A percentile compares a stretch with the other conserved stretches of the same genome.
Conservation (phyloP, 2,113 vertebrate species). For the Ameiurus melas region DNA sequence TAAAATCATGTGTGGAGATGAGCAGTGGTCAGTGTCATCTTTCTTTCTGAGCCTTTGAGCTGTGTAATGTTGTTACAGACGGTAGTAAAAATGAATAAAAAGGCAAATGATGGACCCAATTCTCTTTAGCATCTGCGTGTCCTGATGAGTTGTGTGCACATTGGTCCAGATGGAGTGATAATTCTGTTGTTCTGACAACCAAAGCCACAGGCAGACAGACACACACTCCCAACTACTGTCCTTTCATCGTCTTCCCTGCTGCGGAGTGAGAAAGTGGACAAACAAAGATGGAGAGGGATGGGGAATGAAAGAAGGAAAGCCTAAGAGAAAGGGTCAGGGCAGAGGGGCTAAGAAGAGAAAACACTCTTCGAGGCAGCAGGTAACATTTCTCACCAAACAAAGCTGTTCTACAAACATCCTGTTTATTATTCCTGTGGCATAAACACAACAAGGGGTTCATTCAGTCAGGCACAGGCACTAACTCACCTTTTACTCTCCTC, state of each 20-base stretch:
- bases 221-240: slow-evolving; percentile 3
- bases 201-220: slow-evolving; percentile 30
- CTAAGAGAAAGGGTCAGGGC: slow-evolving; percentile 1
- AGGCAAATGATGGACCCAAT: not conserved
- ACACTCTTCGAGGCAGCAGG: slow-evolving; percentile 26
- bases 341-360: slow-evolving; percentile 6
- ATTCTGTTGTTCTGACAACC: not conserved
- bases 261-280: slow-evolving; percentile 53
- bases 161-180: not conserved
- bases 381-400: slow-evolving; percentile 1
- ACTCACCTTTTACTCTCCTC: slow-evolving; percentile 15
- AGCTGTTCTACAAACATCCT: slow-evolving; percentile 20
- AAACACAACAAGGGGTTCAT: slow-evolving; percentile 25
- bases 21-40: not conserved
- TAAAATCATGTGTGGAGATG: not conserved
- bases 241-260: slow-evolving; percentile 40
- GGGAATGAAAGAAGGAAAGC: not conserved
- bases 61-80: not conserved
- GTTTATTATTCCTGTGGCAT: slow-evolving; percentile 36
- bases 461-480: not conserved
- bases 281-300: slow-evolving; percentile 54
- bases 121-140: slow-evolving; percentile 22
- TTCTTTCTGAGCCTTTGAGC: not conserved
- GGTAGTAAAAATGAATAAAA: not conserved
- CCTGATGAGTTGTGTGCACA: not conserved